Base-by-base conservation (phyloP, 1,140 invertebrate species). In the Yoshiicerus persimilis region DNA sequence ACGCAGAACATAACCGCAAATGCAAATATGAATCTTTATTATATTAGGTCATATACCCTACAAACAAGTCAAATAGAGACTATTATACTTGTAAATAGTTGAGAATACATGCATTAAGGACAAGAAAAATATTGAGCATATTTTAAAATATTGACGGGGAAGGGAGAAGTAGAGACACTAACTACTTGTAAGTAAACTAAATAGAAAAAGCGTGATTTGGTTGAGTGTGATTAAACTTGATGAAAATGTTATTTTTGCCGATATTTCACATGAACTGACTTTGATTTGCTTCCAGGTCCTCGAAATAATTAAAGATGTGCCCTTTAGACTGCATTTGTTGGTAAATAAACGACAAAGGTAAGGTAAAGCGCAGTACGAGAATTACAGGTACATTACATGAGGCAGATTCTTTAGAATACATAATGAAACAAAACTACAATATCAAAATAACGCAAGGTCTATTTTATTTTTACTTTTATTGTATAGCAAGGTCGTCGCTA, bases 401-500 rank as follows among this genome's bases (percentile, higher is more conserved):
- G n/a, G 20, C 41, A 20, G 41, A 47, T 16, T 66, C 27, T 36
- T 77, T 34, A 38, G 8, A 23, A 11, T 3, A 77, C 32, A 16
- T 36, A 80, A 20, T 80, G 30, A 38, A 80, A 66, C 25, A n/a
- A 25, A 66, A 36, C 30, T 32, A 80, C 64, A 80, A 36, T 32
- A 80, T 80, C 13, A 38, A 80, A 80, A 80, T 80, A 80, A 80
- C 32, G 75, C 75, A 80, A 80, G 75, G 75, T 80, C 75, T 36
- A 34, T 77, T 34, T 77, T 34, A 34, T 77, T 77, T 80, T 80
- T 36, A 16, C n/a, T 80, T 36, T 80, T 20, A 34, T 80, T 80
- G 75, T 80, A 38, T 80, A 32, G 32, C 75, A 80, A 80, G 75
- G 75, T 80, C 32, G 32, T 36, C 30, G 34, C 75, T 80, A 36